Evolutionary conservation across 1,140 invertebrate species (phyloP), one percentile per base, ranked within the genome.

Genomic region (Drosophila santomea): DNA sequence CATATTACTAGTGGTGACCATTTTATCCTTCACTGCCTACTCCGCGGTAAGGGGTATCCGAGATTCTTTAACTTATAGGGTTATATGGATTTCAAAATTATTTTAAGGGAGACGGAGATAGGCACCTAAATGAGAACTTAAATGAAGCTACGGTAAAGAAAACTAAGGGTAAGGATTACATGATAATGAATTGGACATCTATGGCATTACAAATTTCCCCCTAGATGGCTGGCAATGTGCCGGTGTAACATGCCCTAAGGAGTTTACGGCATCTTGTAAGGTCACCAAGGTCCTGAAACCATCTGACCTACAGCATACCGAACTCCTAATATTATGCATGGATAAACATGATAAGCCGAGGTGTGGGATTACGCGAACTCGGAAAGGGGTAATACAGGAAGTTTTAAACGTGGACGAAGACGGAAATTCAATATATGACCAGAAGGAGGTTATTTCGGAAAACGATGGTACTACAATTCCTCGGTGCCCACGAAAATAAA

Each of bases 151-250:
- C 2, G 6, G 55, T 32, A 6, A 41, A 32, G 20, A 62, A 62
- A 20, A 62, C 38, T 28, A 23, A 41, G 17, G 8, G 60, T 62
- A 43, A 32, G 32, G 32, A 32, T 32, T 32, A 17, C 15, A 15
- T 11, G 17, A 7, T 11, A 15, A 11, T 5, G 20, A 6, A 14
- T 10, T 25, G 17, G 25, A 8, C n/a, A 25, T 0, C 8, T 6
- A n/a, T n/a, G 6, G n/a, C 5, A 12, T 32, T 32, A 32, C 23
- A 3, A 15, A 15, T 5, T 38, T 23, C 2, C 3, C 20, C 25
- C 3, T 15, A 67, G 63, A 43, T 7, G 44, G 36, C 8, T 67
- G 59, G 59, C 11, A 23, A 35, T 67, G 63, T 48, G 60, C 11
- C 25, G 59, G 59, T 8, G 36, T 67, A 4, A 14, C 17, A 3